Evolutionary conservation across 2,888 invertebrate genomes (phyloP).

Genomic region (Allolobophora icterica): DNA sequence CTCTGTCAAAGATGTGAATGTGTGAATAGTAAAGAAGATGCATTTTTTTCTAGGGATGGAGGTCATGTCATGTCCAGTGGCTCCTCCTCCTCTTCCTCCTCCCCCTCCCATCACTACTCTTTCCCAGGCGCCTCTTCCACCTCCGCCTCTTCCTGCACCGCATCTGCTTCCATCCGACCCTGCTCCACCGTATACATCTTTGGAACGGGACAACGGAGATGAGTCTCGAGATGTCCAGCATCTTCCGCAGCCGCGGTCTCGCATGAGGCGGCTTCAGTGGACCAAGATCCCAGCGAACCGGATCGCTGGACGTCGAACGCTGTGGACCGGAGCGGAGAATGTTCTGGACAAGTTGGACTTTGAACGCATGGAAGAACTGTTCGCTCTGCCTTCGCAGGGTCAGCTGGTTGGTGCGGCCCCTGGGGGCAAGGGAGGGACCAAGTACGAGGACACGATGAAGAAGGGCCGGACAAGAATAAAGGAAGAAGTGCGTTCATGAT

Average conservation of each 20-base stretch:
- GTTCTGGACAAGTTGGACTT: constrained; percentile 59
- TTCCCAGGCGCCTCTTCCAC: constrained; percentile 46
- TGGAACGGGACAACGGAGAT: neutral
- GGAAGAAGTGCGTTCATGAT: constrained; percentile 26
- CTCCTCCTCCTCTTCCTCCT: constrained; percentile 47
- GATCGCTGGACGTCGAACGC: constrained; percentile 87
- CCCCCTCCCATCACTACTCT: constrained; percentile 42
- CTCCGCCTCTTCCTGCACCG: constrained; percentile 41
- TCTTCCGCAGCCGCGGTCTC: constrained; percentile 83
- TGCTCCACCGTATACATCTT: neutral
- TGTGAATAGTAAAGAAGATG: neutral
- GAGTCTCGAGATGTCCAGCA: neutral
- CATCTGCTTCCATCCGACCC: neutral
- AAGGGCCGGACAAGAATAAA: neutral
- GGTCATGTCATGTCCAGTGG: constrained; percentile 41
- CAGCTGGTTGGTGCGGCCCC: neutral
- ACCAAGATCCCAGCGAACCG: constrained; percentile 83
- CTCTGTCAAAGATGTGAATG: neutral
- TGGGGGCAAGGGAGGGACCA: constrained; percentile 35
- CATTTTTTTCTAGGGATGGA: neutral
- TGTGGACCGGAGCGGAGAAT: constrained; percentile 77
- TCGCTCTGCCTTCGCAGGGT: constrained; percentile 48
- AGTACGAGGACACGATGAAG: constrained; percentile 23
- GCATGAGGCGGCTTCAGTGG: constrained; percentile 98
- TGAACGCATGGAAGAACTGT: constrained; percentile 61